These are phyloP conservation scores for Sebastes variabilis DNA, from an alignment of 2,797 vertebrate genomes.

Conservation along the genomic window DNA sequence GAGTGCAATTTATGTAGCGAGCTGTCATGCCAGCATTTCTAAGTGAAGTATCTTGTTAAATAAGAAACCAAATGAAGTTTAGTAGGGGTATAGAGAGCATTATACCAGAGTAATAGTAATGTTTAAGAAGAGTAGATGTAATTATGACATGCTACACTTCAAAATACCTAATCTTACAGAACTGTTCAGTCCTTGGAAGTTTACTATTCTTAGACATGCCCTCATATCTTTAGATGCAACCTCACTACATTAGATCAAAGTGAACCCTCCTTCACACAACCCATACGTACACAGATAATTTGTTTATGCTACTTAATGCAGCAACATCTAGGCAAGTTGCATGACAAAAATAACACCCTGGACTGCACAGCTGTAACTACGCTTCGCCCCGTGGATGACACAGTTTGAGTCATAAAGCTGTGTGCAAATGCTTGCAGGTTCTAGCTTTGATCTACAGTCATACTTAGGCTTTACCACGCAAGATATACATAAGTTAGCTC, in stretches of 20 bases:
- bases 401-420: background rate
- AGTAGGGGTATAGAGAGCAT: background rate
- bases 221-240: conserved; percentile 38
- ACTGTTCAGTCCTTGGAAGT: background rate
- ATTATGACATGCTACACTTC: background rate
- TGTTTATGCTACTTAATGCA: conserved; percentile 29
- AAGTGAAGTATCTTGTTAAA: background rate
- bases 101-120: background rate
- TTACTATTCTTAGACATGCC: conserved; percentile 32
- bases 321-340: conserved; percentile 26
- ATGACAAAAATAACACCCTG: conserved; percentile 24
- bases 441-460: background rate
- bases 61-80: background rate
- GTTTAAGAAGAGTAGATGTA: background rate
- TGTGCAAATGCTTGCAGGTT: background rate
- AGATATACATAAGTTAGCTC: too few species aligned
- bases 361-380: background rate
- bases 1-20: conserved; percentile 35
- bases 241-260: conserved; percentile 49
- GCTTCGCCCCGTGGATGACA: background rate
- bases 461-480: background rate
- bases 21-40: conserved; percentile 8
- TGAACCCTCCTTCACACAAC: conserved; percentile 14
- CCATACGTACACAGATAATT: conserved; percentile 37
- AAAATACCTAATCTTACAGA: background rate